Conservation (phyloP, 1,140 invertebrate species). For the Bombus huntii region DNA sequence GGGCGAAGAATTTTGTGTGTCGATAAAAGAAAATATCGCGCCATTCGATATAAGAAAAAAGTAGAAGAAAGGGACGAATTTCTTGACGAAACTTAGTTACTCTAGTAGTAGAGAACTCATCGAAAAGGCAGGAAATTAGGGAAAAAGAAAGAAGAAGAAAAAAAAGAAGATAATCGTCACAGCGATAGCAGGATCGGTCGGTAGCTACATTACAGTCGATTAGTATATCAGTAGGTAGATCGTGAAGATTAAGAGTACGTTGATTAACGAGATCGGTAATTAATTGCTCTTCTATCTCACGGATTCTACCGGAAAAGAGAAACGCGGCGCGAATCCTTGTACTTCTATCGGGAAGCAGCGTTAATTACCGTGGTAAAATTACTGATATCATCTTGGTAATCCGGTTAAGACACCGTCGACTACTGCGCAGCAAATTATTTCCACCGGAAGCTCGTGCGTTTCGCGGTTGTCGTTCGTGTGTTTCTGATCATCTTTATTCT, state of each 20-base stretch:
- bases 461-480: constrained; percentile 7
- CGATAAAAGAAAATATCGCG: not conserved
- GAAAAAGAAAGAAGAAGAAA: not conserved
- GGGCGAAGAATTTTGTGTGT: not conserved
- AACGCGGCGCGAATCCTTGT: constrained; percentile 44
- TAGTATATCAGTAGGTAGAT: constrained; percentile 18
- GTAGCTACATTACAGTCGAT: not conserved
- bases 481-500: constrained; percentile 10
- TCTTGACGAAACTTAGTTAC: no score
- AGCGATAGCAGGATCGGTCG: not conserved
- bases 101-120: no score
- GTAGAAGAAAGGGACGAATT: not conserved
- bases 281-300: constrained; percentile 50
- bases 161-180: not conserved
- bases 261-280: constrained; percentile 54
- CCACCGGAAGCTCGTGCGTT: constrained; percentile 49
- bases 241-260: constrained; percentile 15
- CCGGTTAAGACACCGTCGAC: constrained; percentile 35
- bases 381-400: constrained; percentile 68
- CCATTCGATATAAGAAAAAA: not conserved
- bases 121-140: not conserved
- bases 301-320: constrained; percentile 42
- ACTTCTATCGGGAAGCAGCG: constrained; percentile 38
- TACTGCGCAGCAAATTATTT: constrained; percentile 54
- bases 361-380: constrained; percentile 74